phyloP scores from a whole-genome alignment of 2,113 vertebrate genomes.

The Cygnus buccinator region DNA sequence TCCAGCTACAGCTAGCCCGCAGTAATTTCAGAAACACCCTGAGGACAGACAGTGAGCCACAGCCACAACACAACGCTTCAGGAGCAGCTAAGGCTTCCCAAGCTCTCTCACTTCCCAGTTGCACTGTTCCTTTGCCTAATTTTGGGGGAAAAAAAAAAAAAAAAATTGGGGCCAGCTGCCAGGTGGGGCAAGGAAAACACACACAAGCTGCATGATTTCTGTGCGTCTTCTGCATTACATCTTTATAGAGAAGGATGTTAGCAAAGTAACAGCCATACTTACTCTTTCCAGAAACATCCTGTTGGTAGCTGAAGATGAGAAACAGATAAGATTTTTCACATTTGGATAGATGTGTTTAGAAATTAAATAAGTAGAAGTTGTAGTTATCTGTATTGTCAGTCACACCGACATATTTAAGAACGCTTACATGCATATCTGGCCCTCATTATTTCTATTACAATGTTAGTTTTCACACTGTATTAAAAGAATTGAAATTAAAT shows the following conservation, averaged over 20 bases:
- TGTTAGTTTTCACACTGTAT: neutral
- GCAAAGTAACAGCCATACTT: neutral
- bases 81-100: neutral
- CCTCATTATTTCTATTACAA: neutral
- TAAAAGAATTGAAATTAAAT: neutral
- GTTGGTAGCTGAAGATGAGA: neutral
- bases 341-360: too few relatives aligned
- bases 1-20: rapidly evolving
- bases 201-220: neutral
- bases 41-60: neutral
- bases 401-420: too few relatives aligned
- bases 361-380: too few relatives aligned
- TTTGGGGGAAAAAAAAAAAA: neutral
- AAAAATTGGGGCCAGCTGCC: rapidly evolving
- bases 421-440: too few relatives aligned
- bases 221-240: neutral
- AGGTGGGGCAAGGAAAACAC: neutral
- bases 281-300: neutral
- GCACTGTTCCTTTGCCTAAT: neutral
- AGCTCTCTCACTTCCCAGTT: neutral
- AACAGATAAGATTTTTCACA: neutral
- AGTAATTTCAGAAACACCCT: neutral
- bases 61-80: neutral
- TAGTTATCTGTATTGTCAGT: too few relatives aligned
- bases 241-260: neutral